Conservation (phyloP, 2,113 vertebrate genomes). For the Excalfactoria chinensis region DNA sequence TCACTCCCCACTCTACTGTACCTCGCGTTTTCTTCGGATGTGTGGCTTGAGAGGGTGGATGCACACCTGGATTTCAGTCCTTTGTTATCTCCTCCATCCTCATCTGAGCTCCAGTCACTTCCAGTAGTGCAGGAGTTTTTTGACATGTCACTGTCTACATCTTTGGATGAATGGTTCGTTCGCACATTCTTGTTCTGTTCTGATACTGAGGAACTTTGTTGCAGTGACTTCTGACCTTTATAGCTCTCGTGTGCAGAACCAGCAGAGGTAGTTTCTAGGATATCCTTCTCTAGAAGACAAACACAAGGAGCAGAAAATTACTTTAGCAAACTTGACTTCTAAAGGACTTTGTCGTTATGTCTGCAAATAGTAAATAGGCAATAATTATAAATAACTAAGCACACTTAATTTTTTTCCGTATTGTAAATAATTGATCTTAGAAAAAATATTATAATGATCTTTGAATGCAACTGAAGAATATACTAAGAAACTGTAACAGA, state of each 20-base stretch:
- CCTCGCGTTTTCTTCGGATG: constrained; percentile 79
- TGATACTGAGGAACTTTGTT: constrained; percentile 47
- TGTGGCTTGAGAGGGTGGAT: constrained; percentile 81
- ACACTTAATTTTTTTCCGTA: background rate
- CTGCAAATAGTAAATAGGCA: background rate
- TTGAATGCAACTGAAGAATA: background rate
- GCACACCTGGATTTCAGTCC: constrained; percentile 76
- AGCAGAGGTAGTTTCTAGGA: constrained; percentile 70
- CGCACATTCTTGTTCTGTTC: constrained; percentile 68
- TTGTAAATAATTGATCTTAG: background rate
- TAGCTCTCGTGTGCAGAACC: constrained; percentile 50
- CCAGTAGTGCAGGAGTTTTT: constrained; percentile 73
- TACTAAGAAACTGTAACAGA: background rate
- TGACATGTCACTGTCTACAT: constrained; percentile 54
- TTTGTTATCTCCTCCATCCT: constrained; percentile 72
- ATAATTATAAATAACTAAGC: background rate
- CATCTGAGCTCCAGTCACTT: constrained; percentile 84
- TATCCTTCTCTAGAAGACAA: constrained; percentile 79
- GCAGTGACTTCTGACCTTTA: constrained; percentile 67
- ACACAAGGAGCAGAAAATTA: constrained; percentile 40
- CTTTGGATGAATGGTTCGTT: constrained; percentile 60
- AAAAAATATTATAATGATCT: background rate
- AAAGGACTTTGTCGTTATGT: background rate
- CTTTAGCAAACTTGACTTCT: constrained; percentile 30
- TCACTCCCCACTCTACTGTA: constrained; percentile 85